phyloP scores from a whole-genome alignment of 2,888 invertebrate species.

The Pterostichus madidus region DNA sequence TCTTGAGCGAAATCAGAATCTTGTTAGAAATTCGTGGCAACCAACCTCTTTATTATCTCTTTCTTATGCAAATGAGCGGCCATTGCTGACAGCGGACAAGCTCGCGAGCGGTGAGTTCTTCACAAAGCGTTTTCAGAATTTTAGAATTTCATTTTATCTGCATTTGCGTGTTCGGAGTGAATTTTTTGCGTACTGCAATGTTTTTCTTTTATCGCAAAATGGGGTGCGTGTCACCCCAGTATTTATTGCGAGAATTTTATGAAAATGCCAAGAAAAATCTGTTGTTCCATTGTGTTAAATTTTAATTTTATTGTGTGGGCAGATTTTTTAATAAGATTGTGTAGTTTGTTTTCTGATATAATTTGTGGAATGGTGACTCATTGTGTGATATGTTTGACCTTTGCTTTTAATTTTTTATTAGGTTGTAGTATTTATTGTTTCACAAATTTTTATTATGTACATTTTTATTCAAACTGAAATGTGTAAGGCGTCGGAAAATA shows the following conservation, averaged over 20 bases:
- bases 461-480: not conserved
- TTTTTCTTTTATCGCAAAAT: conserved; percentile 45
- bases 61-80: conserved; percentile 39
- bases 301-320: conserved; percentile 30
- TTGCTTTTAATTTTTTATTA: not conserved
- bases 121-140: conserved; percentile 17
- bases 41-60: conserved; percentile 15
- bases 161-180: conserved; percentile 19
- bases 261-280: conserved; percentile 42
- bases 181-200: conserved; percentile 43
- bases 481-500: too few relatives aligned
- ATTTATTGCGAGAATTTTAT: conserved; percentile 56
- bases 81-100: not conserved
- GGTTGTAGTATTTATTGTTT: not conserved
- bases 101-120: not conserved
- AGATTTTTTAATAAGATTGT: conserved; percentile 45
- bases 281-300: conserved; percentile 44
- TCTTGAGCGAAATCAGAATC: conserved; percentile 27
- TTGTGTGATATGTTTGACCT: not conserved
- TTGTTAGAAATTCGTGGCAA: conserved; percentile 23
- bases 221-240: conserved; percentile 38
- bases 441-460: not conserved
- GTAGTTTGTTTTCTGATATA: conserved; percentile 4
- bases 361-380: conserved; percentile 23
- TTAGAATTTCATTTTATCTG: conserved; percentile 17